Conservation (phyloP, 2,888 invertebrate genomes). For the Trachelus troglodyta region DNA sequence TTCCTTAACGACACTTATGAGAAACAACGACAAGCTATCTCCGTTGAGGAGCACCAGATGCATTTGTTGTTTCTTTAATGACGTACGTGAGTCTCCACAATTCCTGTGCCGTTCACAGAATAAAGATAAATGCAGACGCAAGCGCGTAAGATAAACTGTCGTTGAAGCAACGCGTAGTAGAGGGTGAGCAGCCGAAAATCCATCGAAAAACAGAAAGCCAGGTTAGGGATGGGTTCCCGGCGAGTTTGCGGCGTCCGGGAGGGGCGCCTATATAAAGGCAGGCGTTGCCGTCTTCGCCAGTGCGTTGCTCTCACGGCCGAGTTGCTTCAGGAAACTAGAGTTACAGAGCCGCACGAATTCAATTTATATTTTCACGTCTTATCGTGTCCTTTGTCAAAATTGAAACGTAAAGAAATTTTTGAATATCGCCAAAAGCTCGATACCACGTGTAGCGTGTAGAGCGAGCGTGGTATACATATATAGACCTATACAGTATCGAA, state of each 20-base stretch:
- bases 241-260: conserved; percentile 9
- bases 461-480: not conserved
- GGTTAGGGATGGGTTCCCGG: conserved; percentile 12
- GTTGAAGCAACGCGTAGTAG: not conserved
- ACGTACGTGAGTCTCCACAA: not conserved
- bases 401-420: not conserved
- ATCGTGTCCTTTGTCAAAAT: not conserved
- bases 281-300: conserved; percentile 9
- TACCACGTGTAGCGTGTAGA: not conserved
- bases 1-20: not conserved
- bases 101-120: not conserved
- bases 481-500: not conserved
- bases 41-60: not conserved
- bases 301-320: conserved; percentile 12
- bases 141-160: not conserved
- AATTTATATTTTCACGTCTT: not conserved
- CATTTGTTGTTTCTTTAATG: not conserved
- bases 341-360: not conserved
- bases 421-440: not conserved
- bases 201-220: conserved; percentile 6
- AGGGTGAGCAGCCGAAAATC: not conserved
- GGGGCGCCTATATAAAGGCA: conserved; percentile 23
- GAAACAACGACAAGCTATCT: not conserved
- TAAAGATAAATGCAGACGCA: not conserved
- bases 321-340: not conserved